Conservation (phyloP, 1,140 invertebrate species). For the Agrilus planipennis region DNA sequence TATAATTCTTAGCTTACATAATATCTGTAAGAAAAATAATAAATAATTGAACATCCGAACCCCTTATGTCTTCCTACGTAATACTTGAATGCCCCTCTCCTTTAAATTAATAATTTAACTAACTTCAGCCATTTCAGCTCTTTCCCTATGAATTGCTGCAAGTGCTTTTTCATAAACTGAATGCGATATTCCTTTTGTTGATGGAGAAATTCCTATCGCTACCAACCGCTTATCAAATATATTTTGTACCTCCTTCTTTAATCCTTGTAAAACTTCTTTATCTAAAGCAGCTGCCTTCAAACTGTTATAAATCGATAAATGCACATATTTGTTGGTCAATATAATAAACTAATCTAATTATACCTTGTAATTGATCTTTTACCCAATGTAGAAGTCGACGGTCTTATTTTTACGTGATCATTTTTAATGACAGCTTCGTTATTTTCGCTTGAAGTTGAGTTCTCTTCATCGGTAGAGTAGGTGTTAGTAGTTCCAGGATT, state of each 20-base stretch:
- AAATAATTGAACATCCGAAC: background rate
- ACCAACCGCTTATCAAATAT: constrained; percentile 17
- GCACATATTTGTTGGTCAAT: background rate
- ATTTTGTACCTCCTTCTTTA: constrained; percentile 19
- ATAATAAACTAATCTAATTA: background rate
- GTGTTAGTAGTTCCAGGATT: no score
- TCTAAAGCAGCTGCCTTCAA: constrained; percentile 10
- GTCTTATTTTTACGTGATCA: background rate
- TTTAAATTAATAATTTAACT: background rate
- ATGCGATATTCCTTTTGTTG: constrained; percentile 26
- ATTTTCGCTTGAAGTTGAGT: background rate
- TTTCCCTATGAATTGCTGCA: constrained; percentile 27
- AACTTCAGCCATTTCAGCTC: constrained; percentile 23
- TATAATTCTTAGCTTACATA: background rate
- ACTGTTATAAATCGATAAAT: constrained; percentile 4
- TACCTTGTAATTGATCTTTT: constrained; percentile 1
- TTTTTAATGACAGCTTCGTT: no score
- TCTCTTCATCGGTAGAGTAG: background rate
- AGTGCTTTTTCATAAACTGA: constrained; percentile 22
- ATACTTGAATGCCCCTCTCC: background rate
- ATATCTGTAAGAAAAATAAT: background rate
- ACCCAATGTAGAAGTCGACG: background rate
- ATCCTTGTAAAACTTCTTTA: constrained; percentile 13
- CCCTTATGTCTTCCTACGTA: background rate
- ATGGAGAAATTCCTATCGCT: constrained; percentile 25